Base-by-base conservation (phyloP, 2,113 vertebrate species). In the Poeciliopsis prolifica region DNA sequence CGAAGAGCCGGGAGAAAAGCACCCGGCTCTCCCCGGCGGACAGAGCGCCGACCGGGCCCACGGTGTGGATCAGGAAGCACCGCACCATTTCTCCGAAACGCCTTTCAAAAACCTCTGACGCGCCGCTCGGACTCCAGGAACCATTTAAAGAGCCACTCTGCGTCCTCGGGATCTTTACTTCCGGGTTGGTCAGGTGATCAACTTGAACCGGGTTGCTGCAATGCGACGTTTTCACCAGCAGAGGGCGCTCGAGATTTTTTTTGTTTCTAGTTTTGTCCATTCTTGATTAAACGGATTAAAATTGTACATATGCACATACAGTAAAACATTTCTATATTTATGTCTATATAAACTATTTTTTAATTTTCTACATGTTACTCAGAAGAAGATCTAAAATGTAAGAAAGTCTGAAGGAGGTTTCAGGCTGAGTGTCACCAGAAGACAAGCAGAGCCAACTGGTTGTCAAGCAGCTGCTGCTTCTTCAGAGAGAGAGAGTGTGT, bases 31-130 rank as follows among this genome's bases (percentile, higher is more conserved):
- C 94, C 28, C 86, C 91, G 31, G 92, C 0, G 2, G 87, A 81
- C n/a, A 95, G 86, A 0, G 83, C 85, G 29, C n/a, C 54, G 31
- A 94, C 76, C 31, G 93, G 89, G 14, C 92, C 91, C 28, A 94
- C 85, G 4, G 93, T 95, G 87, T 95, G 92, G 66, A 95, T 92
- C 15, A 95, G 70, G 68, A 95, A 95, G 30, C 91, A 93, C 0
- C 90, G 78, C 1, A 95, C 95, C 95, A 95, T 95, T 29, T 3
- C 65, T 44, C 0, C 1, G 61, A 70, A 22, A 5, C 0, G 35
- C 95, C 30, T 2, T 69, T 51, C 0, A 3, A 61, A 70, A 28
- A 3, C 0, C 1, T 2, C 1, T 17, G 17, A 19, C 1, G 5
- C 44, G 4, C 15, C 5, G 2, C 31, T 28, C n/a, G 33, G 19